Evolutionary conservation across 2,113 vertebrate species (phyloP), one percentile per base, ranked within the genome.

Genomic region (Podiceps cristatus): DNA sequence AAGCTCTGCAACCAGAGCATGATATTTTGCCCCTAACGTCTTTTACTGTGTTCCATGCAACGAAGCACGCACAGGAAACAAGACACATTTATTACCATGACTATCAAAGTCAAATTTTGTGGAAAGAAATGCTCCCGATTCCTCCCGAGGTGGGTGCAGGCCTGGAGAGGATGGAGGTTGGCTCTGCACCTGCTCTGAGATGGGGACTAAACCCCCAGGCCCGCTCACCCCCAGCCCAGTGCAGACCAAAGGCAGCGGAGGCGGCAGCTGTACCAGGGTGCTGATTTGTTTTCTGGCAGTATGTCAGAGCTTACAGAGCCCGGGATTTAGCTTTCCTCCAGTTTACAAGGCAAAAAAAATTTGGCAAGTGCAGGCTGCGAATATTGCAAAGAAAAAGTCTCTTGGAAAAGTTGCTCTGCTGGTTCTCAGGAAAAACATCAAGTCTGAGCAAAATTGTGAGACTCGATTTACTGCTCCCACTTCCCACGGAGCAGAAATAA

Each of bases 211-310:
- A 20, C 1, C 35, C 40, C 31, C 1, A 5, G 18, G 31, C 40
- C 45, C 2, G 9, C 29, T 40, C 63, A 13, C 37, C 37, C 28
- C 4, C 52, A 11, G 33, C 33, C 37, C 1, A 2, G 27, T 1
- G 0, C 9, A 2, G 20, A 2, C 42, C 6, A 0, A 29, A 29
- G 72, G 24, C 15, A 5, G 55, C 1, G 1, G 52, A 49, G 20
- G 56, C 58, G 2, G 6, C 22, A 5, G 11, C 9, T 49, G 25
- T 33, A 19, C 40, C 1, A 3, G 24, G 29, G 24, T 10, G 20
- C 10, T 25, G 29, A 4, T 35, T 40, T 33, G 22, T 33, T 42
- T 68, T 50, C 44, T 40, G 44, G 67, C 28, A 40, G 4, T 1
- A 6, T 2, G 5, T 40, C 40, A 63, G 71, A n/a, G 7, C 33